A percentile compares a stretch with the other conserved stretches of the same genome.
Evolutionary conservation across 2,797 vertebrate species (phyloP).

Genomic region (Parotocinclus haroldoi): DNA sequence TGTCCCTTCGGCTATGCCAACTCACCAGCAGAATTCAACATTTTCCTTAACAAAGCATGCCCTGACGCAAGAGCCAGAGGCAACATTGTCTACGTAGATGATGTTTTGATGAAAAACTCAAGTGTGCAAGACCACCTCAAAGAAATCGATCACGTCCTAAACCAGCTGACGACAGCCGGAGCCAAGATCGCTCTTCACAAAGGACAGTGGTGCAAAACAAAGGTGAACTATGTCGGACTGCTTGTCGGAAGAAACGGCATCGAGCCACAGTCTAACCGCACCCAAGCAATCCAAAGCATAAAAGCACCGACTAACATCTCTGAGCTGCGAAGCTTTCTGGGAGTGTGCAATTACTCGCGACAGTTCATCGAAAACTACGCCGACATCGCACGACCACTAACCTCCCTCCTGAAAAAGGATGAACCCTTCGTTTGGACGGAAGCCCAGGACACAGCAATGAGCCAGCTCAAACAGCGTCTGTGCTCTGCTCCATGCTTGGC

Average conservation of each 20-base stretch:
- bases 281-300: neutral
- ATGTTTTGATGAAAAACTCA: constrained; percentile 19
- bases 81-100: constrained; percentile 25
- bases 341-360: constrained; percentile 25
- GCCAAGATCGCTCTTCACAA: constrained; percentile 25
- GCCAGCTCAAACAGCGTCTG: neutral
- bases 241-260: neutral
- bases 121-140: neutral
- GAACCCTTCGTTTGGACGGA: neutral
- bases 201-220: constrained; percentile 32
- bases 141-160: constrained; percentile 17
- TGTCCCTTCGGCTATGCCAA: constrained; percentile 24
- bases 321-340: constrained; percentile 28
- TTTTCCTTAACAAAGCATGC: constrained; percentile 38
- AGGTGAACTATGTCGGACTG: constrained; percentile 31
- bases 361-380: constrained; percentile 34
- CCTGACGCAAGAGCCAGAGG: neutral
- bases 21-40: constrained; percentile 29
- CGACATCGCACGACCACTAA: constrained; percentile 13
- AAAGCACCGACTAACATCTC: neutral
- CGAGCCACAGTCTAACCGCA: neutral
- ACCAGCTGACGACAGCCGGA: neutral
- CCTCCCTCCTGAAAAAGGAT: constrained; percentile 23
- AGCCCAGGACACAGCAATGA: constrained; percentile 6
- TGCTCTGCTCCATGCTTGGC: neutral